Base-by-base conservation (phyloP, 2,888 invertebrate genomes). In the Xanthia togata region DNA sequence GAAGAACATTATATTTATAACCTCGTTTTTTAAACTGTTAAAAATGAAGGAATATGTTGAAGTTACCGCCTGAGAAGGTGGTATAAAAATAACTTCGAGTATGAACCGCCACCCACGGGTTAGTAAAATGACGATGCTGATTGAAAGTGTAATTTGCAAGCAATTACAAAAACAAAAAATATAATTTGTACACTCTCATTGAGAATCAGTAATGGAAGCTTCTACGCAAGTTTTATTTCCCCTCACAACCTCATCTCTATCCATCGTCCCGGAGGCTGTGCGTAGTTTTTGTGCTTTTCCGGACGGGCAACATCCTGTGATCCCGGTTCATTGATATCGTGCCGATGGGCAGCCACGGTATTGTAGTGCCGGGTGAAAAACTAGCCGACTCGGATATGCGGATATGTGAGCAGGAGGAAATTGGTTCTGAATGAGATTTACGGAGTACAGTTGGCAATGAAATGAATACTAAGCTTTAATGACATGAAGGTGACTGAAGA, bases 281-380 rank as follows among this genome's bases (percentile, higher is more conserved):
- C 26, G 82, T 75, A 76, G 85, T 88, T 88, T 88, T 88, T 88
- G 72, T 88, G 41, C 6, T 2, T 35, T 44, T 73, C 79, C 85
- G 84, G 81, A 83, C 79, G 78, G 53, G 55, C 65, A 63, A 63
- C 74, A 81, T 87, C 87, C 88, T 87, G 88, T 73, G 70, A 57
- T 50, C 73, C 71, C 70, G 68, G 83, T 83, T 76, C 79, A 87
- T 83, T 83, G 81, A 77, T 75, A 84, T 53, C 59, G 23, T 44
- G 44, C 31, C 63, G 76, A 70, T 76, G 84, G 59, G 35, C 59
- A 71, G 38, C 47, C 68, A 4, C 31, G 44, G 70, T 60, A 73
- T 76, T 83, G 71, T 75, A 76, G 79, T 59, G n/a, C 57, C 2
- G 38, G 68, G 26, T 71, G 80, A 86, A 84, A 84, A 86, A 78